Base-by-base conservation (phyloP, 2,797 vertebrate species). In the Chaetodon trifasciatus region DNA sequence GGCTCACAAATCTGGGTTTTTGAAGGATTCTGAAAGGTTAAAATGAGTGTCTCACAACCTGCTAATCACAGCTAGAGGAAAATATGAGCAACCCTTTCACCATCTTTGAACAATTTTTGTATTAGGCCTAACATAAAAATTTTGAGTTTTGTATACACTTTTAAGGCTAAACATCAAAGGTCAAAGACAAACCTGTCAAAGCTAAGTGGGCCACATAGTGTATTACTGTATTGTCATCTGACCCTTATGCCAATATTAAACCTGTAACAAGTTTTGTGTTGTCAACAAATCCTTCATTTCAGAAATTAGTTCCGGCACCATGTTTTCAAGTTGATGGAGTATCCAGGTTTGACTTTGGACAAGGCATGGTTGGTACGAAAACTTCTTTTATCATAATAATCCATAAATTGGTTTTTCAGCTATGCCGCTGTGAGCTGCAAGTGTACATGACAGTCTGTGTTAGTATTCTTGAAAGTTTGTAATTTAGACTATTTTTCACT, bases 331-430 rank as follows among this genome's bases (percentile, higher is more conserved):
- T 91, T n/a, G 88, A 80, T 8, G 86, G 87, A 12, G 0, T 91
- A 39, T 94, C 93, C 56, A 92, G 93, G 70, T 94, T 95, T 86
- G 94, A 95, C 73, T 91, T 92, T 56, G 61, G 80, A 3, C 94
- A 95, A 88, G 93, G 94, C 65, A 6, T 10, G 0, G 12, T 94
- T 37, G 93, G 94, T 94, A 89, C 40, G 89, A 37, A 58, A 67
- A 63, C 12, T 17, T 6, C n/a, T 44, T 57, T 0, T 50, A 68
- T 53, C n/a, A 47, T 57, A 21, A 42, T 19, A 42, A 57, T 42
- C 3, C 3, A 12, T 49, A 60, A n/a, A 35, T 28, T 58, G 16
- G 17, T 61, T 74, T 17, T 72, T 21, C 15, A 58, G 21, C 0
- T 23, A 17, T 46, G 44, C 1, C 2, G 32, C 55, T 10, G 13